phyloP scores from a whole-genome alignment of 2,113 vertebrate genomes.

The Nyctereutes procyonoides region DNA sequence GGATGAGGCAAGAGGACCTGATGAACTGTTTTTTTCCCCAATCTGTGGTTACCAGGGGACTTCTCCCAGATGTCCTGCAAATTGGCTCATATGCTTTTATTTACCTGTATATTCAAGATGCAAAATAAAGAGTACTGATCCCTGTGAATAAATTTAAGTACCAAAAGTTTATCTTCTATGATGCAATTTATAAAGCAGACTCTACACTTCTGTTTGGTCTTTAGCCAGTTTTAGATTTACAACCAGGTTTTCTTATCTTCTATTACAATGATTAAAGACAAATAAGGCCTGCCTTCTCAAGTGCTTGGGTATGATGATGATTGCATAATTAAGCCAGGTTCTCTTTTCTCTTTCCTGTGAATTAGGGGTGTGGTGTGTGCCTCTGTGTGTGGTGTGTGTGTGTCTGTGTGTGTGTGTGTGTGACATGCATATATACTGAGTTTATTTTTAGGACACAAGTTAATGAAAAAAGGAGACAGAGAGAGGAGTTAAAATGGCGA shows the following conservation, averaged over 20 bases:
- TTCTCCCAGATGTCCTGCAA: neutral
- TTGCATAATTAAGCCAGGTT: neutral
- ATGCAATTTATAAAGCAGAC: constrained; percentile 20
- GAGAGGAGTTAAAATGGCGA: neutral
- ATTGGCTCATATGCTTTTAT: neutral
- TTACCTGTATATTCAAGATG: neutral
- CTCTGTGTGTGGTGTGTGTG: neutral
- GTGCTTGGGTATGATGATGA: neutral
- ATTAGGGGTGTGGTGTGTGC: neutral
- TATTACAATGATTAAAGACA: neutral
- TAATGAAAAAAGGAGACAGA: constrained; percentile 6
- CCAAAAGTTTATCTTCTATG: neutral
- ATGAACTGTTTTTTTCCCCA: neutral
- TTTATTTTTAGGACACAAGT: constrained; percentile 39
- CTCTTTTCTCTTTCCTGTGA: constrained; percentile 5
- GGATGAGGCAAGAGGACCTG: neutral
- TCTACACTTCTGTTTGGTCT: neutral
- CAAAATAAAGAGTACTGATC: neutral
- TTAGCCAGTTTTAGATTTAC: neutral
- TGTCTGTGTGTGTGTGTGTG: neutral
- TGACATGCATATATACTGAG: neutral
- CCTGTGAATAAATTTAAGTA: neutral
- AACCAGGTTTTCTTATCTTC: constrained; percentile 1
- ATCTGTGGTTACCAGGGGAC: neutral
- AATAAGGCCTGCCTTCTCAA: neutral